phyloP scores from a whole-genome alignment of 2,113 vertebrate genomes.

The Peromyscus californicus region DNA sequence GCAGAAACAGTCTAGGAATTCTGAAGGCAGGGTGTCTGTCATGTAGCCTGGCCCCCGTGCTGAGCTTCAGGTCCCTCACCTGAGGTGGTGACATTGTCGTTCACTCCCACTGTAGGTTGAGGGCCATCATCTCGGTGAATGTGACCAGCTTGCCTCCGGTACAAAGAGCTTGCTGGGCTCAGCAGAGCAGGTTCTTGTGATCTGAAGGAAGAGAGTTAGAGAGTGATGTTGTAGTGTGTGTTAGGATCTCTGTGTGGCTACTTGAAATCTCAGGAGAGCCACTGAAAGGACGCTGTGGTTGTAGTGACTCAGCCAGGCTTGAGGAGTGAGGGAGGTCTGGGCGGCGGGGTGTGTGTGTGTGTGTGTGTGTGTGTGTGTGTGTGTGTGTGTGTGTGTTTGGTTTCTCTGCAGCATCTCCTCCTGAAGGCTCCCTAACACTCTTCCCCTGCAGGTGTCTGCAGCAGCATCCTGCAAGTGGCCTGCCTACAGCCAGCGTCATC shows the following conservation, averaged over 20 bases:
- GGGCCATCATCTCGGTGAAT: not conserved
- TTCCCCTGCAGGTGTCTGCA: constrained; percentile 89
- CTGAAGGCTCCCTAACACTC: not conserved
- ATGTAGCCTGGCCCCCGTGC: not conserved
- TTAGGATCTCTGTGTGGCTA: not conserved
- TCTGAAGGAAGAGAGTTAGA: not conserved
- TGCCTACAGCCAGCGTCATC: constrained; percentile 92
- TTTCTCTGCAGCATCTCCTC: not conserved
- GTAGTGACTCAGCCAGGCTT: too few relatives aligned
- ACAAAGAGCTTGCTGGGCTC: too few relatives aligned
- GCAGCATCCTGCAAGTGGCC: constrained; percentile 85
- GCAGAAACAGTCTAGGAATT: not conserved
- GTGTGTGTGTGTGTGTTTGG: too few relatives aligned
- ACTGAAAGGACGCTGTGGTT: rapidly evolving
- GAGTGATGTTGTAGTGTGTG: rapidly evolving
- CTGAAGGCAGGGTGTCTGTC: not conserved
- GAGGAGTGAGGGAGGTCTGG: not conserved
- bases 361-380: too few relatives aligned
- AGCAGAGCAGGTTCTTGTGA: not conserved
- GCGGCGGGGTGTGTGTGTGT: too few relatives aligned
- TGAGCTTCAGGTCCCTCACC: not conserved
- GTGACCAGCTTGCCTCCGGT: too few relatives aligned
- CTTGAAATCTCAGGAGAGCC: not conserved
- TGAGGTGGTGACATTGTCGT: not conserved
- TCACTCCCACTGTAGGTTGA: not conserved